Evolutionary conservation across 2,888 invertebrate genomes (phyloP).

Genomic region (Spodoptera littoralis): DNA sequence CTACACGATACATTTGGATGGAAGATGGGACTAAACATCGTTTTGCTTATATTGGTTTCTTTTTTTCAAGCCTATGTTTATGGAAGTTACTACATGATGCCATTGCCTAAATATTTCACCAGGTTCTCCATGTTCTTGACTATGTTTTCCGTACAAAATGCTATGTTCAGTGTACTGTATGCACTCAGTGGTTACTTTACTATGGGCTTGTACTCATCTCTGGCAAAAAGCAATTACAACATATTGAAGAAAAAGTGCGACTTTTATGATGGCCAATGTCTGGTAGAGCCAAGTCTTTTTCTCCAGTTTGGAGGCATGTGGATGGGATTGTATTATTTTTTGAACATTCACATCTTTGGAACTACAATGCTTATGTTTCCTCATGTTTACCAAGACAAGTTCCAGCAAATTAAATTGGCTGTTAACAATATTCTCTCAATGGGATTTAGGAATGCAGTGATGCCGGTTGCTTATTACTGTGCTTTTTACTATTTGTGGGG

Average conservation of each 20-base stretch:
- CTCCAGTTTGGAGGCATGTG: constrained; percentile 91
- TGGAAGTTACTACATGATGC: constrained; percentile 91
- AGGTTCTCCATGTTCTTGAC: constrained; percentile 91
- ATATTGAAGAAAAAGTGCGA: constrained; percentile 84
- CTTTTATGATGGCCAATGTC: constrained; percentile 85
- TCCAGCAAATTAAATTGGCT: constrained; percentile 90
- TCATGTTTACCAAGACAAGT: constrained; percentile 91
- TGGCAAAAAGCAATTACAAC: constrained; percentile 89
- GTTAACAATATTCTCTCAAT: constrained; percentile 88
- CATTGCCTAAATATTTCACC: constrained; percentile 90
- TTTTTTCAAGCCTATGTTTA: constrained; percentile 92
- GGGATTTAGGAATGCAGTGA: constrained; percentile 89
- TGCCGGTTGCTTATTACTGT: constrained; percentile 90
- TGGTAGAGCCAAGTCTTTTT: constrained; percentile 91
- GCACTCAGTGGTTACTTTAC: constrained; percentile 90
- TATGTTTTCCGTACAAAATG: constrained; percentile 90
- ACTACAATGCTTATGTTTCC: constrained; percentile 90
- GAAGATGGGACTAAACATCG: constrained; percentile 91
- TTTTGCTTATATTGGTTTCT: constrained; percentile 90
- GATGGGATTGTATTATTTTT: constrained; percentile 90
- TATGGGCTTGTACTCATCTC: constrained; percentile 91
- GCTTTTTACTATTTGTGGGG: constrained; percentile 90
- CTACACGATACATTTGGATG: constrained; percentile 89
- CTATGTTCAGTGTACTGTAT: constrained; percentile 88
- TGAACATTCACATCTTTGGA: constrained; percentile 88